These are phyloP conservation scores for Actinia equina DNA, from an alignment of 64 coral and sea anemone genomes.

Conservation along the genomic window DNA sequence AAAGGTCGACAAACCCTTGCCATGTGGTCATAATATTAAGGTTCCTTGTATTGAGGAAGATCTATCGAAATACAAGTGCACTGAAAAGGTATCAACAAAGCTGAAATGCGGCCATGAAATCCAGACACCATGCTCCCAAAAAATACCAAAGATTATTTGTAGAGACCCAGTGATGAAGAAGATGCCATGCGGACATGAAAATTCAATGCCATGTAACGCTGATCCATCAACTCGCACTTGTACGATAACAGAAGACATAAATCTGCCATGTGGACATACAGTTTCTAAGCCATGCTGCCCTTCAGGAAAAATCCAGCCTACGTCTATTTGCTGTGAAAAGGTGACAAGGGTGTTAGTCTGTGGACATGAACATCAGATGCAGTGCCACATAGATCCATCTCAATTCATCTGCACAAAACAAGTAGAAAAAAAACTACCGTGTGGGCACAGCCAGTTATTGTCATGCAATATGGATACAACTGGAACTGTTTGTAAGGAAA, in stretches of 20 bases:
- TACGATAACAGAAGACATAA: background rate
- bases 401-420: background rate
- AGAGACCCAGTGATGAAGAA: background rate
- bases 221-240: background rate
- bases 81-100: background rate
- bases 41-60: constrained; percentile 22
- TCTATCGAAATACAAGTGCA: background rate
- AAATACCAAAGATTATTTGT: background rate
- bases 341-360: constrained; percentile 14
- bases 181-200: constrained; percentile 1
- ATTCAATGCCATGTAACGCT: background rate
- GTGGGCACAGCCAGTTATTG: background rate
- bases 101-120: background rate
- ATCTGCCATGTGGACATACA: background rate
- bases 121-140: background rate
- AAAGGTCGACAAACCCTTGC: constrained; percentile 1
- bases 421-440: constrained; percentile 34
- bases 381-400: background rate
- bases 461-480: background rate
- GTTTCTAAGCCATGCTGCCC: background rate
- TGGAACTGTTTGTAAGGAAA: background rate
- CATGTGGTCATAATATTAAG: constrained; percentile 22
- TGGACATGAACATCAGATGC: constrained; percentile 44
- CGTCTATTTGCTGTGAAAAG: background rate
- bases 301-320: background rate